These are phyloP conservation scores for Callocephalon fimbriatum DNA, from an alignment of 2,113 vertebrate species.

Conservation along the genomic window DNA sequence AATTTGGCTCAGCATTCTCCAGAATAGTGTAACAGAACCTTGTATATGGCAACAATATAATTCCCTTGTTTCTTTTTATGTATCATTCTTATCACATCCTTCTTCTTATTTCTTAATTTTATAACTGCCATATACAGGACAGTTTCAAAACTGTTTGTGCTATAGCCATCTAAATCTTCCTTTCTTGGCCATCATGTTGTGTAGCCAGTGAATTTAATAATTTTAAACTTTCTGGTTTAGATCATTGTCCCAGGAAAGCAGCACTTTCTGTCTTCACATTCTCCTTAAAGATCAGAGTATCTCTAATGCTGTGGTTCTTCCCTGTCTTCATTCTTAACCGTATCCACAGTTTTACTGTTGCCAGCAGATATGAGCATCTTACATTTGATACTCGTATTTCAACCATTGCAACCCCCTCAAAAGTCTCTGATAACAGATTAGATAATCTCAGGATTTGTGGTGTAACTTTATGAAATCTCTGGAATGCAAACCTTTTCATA, in stretches of 20 bases:
- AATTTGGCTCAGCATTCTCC: neutral
- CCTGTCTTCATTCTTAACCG: neutral
- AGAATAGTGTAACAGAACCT: neutral
- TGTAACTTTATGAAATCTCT: neutral
- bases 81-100: neutral
- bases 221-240: neutral
- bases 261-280: neutral
- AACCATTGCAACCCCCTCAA: neutral
- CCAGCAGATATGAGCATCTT: neutral
- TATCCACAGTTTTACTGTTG: neutral
- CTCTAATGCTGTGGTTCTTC: neutral
- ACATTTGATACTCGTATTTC: neutral
- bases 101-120: slow-evolving; percentile 15
- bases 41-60: neutral
- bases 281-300: neutral
- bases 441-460: neutral
- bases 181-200: neutral
- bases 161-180: neutral
- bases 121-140: neutral
- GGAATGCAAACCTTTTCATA: neutral
- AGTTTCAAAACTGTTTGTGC: neutral
- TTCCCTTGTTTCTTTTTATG: neutral
- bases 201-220: neutral
- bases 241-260: neutral
- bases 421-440: neutral